phyloP scores from a whole-genome alignment of 2,888 invertebrate genomes.

The Trissonchulus latispiculum region DNA sequence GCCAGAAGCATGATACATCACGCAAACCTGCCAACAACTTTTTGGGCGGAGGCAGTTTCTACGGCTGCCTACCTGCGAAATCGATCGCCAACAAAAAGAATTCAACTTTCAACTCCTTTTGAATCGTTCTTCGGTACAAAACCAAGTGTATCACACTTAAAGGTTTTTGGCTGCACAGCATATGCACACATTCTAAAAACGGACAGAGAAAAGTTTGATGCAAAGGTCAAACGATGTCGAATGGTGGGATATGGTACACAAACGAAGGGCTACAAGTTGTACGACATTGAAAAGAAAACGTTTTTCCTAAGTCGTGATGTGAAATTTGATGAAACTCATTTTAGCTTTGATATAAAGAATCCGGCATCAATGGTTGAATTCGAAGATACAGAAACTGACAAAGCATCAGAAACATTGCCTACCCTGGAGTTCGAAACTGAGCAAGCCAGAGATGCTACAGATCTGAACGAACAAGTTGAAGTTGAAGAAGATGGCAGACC shows the following conservation, averaged over 20 bases:
- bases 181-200: neutral
- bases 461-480: no score
- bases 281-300: neutral
- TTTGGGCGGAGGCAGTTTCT: slow-evolving; percentile 25
- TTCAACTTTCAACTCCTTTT: neutral
- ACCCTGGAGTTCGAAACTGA: no score
- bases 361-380: no score
- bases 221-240: neutral
- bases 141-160: neutral
- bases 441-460: no score
- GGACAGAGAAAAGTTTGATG: neutral
- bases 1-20: slow-evolving; percentile 22
- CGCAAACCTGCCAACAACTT: slow-evolving; percentile 19
- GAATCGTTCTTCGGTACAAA: neutral
- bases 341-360: no score
- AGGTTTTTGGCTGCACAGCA: neutral
- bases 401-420: slow-evolving; percentile 21
- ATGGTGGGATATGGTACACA: neutral
- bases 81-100: slow-evolving; percentile 15
- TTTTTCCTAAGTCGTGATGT: neutral
- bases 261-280: neutral
- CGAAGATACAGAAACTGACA: no score
- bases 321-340: neutral
- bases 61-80: slow-evolving; percentile 26
- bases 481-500: no score